Evolutionary conservation across 2,888 invertebrate species (phyloP).

Genomic region (Stramonita haemastoma): DNA sequence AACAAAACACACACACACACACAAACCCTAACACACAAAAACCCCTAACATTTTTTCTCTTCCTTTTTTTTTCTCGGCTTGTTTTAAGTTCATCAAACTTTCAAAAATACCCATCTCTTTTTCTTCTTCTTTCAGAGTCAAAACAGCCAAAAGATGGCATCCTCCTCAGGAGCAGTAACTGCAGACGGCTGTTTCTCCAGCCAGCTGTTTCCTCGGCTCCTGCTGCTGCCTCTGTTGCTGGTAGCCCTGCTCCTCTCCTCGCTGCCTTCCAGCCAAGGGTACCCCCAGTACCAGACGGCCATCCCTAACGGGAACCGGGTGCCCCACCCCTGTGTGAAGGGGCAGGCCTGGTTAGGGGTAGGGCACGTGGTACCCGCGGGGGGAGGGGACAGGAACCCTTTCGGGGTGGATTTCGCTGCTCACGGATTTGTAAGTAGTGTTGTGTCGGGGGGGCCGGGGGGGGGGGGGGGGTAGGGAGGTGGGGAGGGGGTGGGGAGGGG

Average conservation of each 20-base stretch:
- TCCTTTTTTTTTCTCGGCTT: too few species aligned
- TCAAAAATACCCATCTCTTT: background rate
- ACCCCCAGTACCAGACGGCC: conserved; percentile 40
- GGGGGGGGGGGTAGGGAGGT: background rate
- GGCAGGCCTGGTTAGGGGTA: conserved; percentile 56
- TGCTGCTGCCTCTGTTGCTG: background rate
- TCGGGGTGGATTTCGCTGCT: conserved; percentile 55
- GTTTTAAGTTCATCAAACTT: too few species aligned
- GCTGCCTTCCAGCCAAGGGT: background rate
- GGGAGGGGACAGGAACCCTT: conserved; percentile 54
- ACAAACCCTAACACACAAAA: too few species aligned
- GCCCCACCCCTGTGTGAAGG: conserved; percentile 55
- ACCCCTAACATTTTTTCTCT: too few species aligned
- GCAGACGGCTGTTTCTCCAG: background rate
- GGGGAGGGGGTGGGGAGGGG: background rate
- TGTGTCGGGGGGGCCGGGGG: background rate
- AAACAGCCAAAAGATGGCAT: background rate
- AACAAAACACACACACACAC: too few species aligned
- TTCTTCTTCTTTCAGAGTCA: background rate
- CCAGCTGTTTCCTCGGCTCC: background rate
- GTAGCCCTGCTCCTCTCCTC: background rate
- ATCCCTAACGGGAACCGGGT: conserved; percentile 60
- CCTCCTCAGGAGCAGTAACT: background rate
- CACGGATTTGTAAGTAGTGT: conserved; percentile 49
- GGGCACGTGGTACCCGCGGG: conserved; percentile 57